Conservation (phyloP, 2,797 vertebrate genomes). For the Gorsachius magnificus region DNA sequence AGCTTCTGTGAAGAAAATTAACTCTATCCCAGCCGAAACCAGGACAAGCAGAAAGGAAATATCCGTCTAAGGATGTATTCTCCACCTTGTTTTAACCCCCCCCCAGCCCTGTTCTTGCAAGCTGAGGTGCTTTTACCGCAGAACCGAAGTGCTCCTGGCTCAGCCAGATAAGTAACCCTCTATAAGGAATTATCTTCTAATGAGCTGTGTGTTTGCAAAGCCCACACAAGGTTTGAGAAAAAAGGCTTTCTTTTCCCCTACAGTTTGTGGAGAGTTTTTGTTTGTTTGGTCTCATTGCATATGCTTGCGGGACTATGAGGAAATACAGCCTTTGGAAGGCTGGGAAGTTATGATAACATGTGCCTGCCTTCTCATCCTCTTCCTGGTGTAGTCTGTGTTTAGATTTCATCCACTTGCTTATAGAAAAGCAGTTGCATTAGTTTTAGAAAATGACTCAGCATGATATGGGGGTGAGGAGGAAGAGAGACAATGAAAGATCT, state of each 20-base stretch:
- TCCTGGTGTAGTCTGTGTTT: background rate
- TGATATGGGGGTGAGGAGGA: background rate
- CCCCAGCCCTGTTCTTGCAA: background rate
- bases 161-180: background rate
- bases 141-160: background rate
- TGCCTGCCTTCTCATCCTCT: background rate
- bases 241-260: background rate
- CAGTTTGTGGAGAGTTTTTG: background rate
- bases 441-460: background rate
- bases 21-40: no score
- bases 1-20: no score
- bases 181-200: background rate
- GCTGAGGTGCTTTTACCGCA: background rate
- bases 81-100: background rate
- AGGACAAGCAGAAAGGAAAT: background rate
- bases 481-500: background rate
- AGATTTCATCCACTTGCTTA: conserved; percentile 4
- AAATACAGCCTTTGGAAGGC: background rate
- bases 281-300: background rate
- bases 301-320: background rate
- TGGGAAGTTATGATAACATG: background rate
- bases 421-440: background rate
- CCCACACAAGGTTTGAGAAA: background rate
- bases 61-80: background rate
- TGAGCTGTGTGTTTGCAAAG: background rate